Conservation (phyloP, 2,888 invertebrate genomes). For the Melitaea athalia region DNA sequence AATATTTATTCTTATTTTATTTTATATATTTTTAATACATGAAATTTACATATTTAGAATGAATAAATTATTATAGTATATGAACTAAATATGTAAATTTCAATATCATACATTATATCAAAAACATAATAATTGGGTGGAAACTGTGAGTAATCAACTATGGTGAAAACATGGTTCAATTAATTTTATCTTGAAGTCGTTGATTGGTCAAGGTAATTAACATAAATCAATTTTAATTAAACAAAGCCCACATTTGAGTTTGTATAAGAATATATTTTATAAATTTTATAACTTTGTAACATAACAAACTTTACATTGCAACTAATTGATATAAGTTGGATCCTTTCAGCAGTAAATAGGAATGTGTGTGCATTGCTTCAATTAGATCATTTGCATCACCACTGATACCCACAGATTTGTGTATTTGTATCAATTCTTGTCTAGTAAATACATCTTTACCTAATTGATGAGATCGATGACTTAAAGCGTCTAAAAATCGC, state of each 20-base stretch:
- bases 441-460: slow-evolving; percentile 88
- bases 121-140: too few relatives aligned
- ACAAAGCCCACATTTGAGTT: not conserved
- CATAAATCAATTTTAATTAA: not conserved
- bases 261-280: not conserved
- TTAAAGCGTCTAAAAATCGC: slow-evolving; percentile 86
- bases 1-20: too few relatives aligned
- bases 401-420: slow-evolving; percentile 84
- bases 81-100: too few relatives aligned
- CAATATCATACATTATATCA: too few relatives aligned
- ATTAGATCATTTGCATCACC: slow-evolving; percentile 87
- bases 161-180: not conserved
- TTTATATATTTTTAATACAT: too few relatives aligned
- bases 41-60: too few relatives aligned
- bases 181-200: not conserved
- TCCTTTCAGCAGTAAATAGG: slow-evolving; percentile 92
- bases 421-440: slow-evolving; percentile 89
- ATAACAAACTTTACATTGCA: slow-evolving; percentile 51
- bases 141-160: not conserved
- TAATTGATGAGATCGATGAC: slow-evolving; percentile 84
- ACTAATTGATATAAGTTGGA: slow-evolving; percentile 86
- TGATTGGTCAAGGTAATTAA: not conserved
- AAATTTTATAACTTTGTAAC: not conserved
- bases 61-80: too few relatives aligned
- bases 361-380: slow-evolving; percentile 91